Evolutionary conservation across 2,797 vertebrate species (phyloP), one percentile per base, ranked within the genome.

Genomic region (Alosa sapidissima): DNA sequence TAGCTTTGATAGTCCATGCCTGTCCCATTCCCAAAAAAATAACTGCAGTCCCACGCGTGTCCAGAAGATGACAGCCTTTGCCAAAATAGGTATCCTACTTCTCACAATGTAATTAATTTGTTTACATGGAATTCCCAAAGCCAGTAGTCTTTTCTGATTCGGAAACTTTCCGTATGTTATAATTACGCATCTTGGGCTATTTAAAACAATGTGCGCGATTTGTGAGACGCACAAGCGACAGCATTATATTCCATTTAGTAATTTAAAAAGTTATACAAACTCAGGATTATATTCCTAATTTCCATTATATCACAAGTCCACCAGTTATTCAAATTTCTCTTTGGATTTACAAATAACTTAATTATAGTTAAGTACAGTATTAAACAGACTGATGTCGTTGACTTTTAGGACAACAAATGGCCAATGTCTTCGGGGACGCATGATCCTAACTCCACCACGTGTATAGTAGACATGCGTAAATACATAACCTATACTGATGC

Each of bases 51-150:
- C 72, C 72, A 78, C 36, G 72, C 16, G 41, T 78, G 41, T 78
- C 72, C 72, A 78, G 72, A 47, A 78, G 72, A 47, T 78, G 72
- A 47, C 72, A 78, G 72, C 41, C 72, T 78, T 78, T 47, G 36
- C 72, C 36, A 78, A 47, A 78, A 78, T 45, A 78, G 72, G n/a
- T 3, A 65, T 72, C 36, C 6, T 78, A 78, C 13, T 19, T 45
- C 14, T 41, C 13, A 19, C 72, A 78, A 21, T 19, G 41, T 16
- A 41, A 36, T 78, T 78, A 5, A 47, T 47, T 78, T 78, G 36
- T 75, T 14, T 47, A 78, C 65, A 72, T 78, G 5, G 14, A 78
- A 16, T 78, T 78, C 36, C 16, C 36, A 19, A 10, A 47, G 19
- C 19, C 16, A 78, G 41, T 36, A 45, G 41, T 47, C 1, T 45